Evolutionary conservation across 2,888 invertebrate species (phyloP).

Genomic region (Junonia oenone): DNA sequence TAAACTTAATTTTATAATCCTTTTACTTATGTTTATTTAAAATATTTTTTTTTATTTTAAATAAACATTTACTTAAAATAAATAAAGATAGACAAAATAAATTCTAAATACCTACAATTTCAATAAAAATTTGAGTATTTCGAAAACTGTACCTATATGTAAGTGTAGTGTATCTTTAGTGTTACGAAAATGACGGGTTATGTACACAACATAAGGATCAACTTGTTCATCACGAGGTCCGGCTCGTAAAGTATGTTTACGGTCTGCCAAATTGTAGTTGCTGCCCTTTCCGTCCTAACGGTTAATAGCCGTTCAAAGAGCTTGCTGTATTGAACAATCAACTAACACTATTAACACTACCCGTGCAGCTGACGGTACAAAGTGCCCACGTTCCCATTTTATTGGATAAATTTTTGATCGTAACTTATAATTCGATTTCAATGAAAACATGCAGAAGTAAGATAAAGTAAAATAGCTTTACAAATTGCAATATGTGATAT

Average conservation of each 20-base stretch:
- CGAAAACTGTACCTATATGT: no score
- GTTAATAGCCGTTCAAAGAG: constrained; percentile 10
- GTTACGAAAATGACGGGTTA: neutral
- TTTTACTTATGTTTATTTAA: no score
- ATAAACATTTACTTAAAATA: no score
- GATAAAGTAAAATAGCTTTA: no score
- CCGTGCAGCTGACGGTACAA: neutral
- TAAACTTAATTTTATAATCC: no score
- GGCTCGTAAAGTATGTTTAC: constrained; percentile 50
- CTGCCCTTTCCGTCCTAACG: constrained; percentile 23
- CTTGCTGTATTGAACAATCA: constrained; percentile 10
- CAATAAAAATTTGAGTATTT: no score
- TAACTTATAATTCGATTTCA: no score
- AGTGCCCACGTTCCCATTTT: neutral
- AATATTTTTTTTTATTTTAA: no score
- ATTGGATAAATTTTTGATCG: no score
- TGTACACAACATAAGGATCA: neutral
- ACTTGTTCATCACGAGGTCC: constrained; percentile 24
- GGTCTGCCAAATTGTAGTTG: constrained; percentile 46
- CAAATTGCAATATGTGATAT: neutral
- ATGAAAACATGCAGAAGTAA: no score
- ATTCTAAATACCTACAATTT: no score
- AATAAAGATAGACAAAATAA: no score
- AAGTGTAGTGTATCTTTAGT: neutral
- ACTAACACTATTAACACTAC: constrained; percentile 4